Percentiles rank a stretch among this genome's conserved stretches.
Evolutionary conservation across 2,888 invertebrate species (phyloP).

Genomic region (Byasa hedistus): DNA sequence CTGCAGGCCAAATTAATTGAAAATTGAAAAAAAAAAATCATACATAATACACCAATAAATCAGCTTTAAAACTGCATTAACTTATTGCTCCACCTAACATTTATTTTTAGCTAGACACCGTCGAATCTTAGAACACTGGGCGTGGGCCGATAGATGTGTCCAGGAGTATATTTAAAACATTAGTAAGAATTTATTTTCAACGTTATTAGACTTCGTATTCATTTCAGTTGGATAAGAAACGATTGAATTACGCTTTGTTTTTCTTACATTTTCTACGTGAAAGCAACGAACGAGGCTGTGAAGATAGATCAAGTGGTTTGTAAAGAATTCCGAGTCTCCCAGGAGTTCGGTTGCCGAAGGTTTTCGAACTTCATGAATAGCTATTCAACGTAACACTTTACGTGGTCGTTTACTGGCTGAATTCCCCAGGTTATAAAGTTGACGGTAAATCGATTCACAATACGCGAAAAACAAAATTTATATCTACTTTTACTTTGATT

Average conservation of each 20-base stretch:
- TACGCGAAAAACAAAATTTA: not conserved
- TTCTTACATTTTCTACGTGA: conserved; percentile 1
- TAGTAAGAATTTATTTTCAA: too few relatives aligned
- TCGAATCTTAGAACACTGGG: too few relatives aligned
- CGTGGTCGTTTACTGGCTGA: conserved; percentile 7
- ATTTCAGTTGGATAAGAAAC: conserved; percentile 1
- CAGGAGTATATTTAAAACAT: too few relatives aligned
- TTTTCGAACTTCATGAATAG: conserved; percentile 17
- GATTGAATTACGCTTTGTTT: conserved; percentile 2
- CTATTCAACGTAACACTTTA: conserved; percentile 20
- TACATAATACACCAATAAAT: too few relatives aligned
- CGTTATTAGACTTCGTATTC: not conserved
- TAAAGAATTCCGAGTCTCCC: conserved; percentile 6
- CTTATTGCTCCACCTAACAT: too few relatives aligned
- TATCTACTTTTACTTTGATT: too few relatives aligned
- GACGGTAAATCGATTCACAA: conserved; percentile 3
- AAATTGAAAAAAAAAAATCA: too few relatives aligned
- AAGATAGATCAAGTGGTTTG: conserved; percentile 2
- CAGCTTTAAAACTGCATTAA: too few relatives aligned
- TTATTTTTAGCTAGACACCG: too few relatives aligned
- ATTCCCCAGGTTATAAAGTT: conserved; percentile 5
- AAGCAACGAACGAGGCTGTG: not conserved
- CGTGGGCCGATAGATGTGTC: too few relatives aligned
- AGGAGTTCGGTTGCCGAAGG: conserved; percentile 16
- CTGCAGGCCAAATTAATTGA: too few relatives aligned